These are phyloP conservation scores for Anoplius nigerrimus DNA, from an alignment of 2,888 invertebrate species.

Conservation along the genomic window DNA sequence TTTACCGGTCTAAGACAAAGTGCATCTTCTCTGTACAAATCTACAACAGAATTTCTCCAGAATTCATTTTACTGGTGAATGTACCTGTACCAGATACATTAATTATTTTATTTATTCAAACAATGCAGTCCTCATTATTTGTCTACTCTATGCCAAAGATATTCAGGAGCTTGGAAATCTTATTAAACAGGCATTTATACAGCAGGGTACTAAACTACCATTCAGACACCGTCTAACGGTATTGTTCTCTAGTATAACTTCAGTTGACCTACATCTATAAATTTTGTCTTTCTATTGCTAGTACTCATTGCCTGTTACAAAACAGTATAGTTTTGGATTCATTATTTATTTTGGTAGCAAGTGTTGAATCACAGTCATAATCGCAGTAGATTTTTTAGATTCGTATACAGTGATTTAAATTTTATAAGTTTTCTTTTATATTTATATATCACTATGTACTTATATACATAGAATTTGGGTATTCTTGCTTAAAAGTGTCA, in stretches of 20 bases:
- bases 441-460: not conserved
- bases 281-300: not conserved
- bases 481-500: too few relatives aligned
- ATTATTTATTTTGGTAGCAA: not conserved
- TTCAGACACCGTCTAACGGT: too few relatives aligned
- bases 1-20: slow-evolving; percentile 72
- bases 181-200: too few relatives aligned
- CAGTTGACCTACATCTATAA: not conserved
- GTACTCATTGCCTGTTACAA: too few relatives aligned
- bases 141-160: not conserved
- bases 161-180: too few relatives aligned
- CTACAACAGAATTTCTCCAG: slow-evolving; percentile 70
- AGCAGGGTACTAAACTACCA: too few relatives aligned
- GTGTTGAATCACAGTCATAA: not conserved
- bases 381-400: not conserved
- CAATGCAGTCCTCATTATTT: not conserved
- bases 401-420: not conserved
- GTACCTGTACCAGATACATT: not conserved
- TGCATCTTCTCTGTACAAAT: slow-evolving; percentile 71
- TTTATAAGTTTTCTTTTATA: slow-evolving; percentile 8
- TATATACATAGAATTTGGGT: too few relatives aligned
- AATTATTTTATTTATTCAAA: slow-evolving; percentile 27
- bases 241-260: too few relatives aligned
- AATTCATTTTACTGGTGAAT: slow-evolving; percentile 74
- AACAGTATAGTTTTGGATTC: not conserved